Evolutionary conservation across 2,888 invertebrate genomes (phyloP).

Genomic region (Platypus cylindrus): DNA sequence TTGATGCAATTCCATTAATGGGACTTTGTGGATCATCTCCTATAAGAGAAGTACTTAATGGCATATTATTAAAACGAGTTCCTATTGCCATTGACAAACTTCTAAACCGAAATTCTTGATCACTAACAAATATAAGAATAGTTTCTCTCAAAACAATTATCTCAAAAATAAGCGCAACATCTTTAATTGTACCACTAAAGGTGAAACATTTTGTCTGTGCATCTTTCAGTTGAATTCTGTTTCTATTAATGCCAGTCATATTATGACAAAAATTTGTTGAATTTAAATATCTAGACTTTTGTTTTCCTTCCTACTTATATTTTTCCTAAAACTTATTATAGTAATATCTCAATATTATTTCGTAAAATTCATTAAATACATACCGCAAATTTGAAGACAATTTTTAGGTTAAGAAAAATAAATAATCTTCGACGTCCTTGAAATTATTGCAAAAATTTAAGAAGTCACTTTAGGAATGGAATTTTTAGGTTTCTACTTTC

Average conservation of each 20-base stretch:
- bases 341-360: too few relatives aligned
- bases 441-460: too few relatives aligned
- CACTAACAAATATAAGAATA: conserved; percentile 36
- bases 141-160: conserved; percentile 36
- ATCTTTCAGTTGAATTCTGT: conserved; percentile 5
- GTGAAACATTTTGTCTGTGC: conserved; percentile 7
- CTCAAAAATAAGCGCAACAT: conserved; percentile 31
- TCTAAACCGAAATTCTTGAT: conserved; percentile 25
- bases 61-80: conserved; percentile 22
- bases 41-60: conserved; percentile 32
- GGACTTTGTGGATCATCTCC: conserved; percentile 29
- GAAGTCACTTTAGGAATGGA: too few relatives aligned
- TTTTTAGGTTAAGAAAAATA: too few relatives aligned
- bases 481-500: too few relatives aligned
- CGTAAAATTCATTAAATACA: too few relatives aligned
- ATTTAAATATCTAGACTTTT: too few relatives aligned
- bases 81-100: conserved; percentile 33
- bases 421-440: too few relatives aligned
- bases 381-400: too few relatives aligned
- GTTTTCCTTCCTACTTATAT: too few relatives aligned
- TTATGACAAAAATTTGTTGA: too few relatives aligned
- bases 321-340: too few relatives aligned
- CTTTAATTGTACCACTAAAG: conserved; percentile 29
- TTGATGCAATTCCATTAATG: conserved; percentile 19
- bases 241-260: not conserved